These are phyloP conservation scores for Prunella fulvescens DNA, from an alignment of 2,113 vertebrate genomes.

Conservation along the genomic window DNA sequence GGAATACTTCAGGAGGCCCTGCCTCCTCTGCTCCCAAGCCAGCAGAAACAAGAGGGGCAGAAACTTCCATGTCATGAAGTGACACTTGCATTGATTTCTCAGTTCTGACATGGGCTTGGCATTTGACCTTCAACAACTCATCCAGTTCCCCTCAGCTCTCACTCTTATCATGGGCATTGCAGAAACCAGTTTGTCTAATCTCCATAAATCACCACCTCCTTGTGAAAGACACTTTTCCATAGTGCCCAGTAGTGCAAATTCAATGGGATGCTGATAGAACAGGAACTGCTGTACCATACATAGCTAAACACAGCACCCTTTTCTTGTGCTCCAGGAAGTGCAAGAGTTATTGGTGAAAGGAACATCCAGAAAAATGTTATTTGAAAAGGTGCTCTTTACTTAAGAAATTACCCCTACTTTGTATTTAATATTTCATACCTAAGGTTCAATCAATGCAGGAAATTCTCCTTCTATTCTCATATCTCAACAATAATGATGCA, in stretches of 20 bases:
- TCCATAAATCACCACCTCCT: not conserved
- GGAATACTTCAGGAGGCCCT: not conserved
- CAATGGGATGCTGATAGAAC: not conserved
- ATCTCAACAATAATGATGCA: not conserved
- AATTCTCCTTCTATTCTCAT: not conserved
- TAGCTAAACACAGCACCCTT: not conserved
- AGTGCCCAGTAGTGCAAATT: not conserved
- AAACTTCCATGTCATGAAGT: not conserved
- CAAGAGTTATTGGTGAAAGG: not conserved
- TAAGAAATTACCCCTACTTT: not conserved
- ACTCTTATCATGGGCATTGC: not conserved
- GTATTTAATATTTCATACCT: not conserved
- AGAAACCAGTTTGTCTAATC: not conserved
- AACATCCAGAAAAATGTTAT: not conserved
- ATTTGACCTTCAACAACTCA: constrained; percentile 12
- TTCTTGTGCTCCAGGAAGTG: not conserved
- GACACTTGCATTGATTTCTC: not conserved
- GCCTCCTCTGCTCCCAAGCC: not conserved
- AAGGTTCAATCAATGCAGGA: not conserved
- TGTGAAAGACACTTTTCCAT: not conserved
- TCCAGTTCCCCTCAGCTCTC: not conserved
- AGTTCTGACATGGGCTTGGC: not conserved
- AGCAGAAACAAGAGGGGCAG: not conserved
- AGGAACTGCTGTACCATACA: not conserved
- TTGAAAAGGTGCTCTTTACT: not conserved